phyloP scores from a whole-genome alignment of 2,888 invertebrate species.

The Callimorpha dominula region DNA sequence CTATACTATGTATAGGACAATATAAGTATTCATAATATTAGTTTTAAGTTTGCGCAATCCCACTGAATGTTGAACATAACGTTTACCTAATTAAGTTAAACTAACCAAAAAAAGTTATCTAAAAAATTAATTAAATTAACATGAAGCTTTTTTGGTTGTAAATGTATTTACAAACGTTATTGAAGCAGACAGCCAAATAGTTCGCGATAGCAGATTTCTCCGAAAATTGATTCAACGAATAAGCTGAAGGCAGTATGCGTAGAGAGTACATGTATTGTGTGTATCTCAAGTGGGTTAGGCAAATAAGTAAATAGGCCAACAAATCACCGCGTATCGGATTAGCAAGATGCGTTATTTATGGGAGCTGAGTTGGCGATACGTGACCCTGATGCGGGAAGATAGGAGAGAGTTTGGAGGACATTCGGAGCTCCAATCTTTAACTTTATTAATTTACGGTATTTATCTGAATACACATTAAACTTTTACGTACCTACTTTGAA shows the following conservation, averaged over 20 bases:
- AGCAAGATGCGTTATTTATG: conserved; percentile 82
- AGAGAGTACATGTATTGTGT: conserved; percentile 30
- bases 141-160: background rate
- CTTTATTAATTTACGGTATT: background rate
- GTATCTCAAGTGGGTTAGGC: conserved; percentile 58
- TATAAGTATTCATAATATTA: no score
- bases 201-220: conserved; percentile 13
- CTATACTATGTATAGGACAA: no score
- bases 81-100: no score
- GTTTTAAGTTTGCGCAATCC: no score
- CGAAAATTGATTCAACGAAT: conserved; percentile 38
- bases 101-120: no score
- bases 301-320: conserved; percentile 80
- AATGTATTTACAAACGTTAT: conserved; percentile 2
- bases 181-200: conserved; percentile 14
- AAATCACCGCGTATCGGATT: conserved; percentile 83
- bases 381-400: conserved; percentile 37
- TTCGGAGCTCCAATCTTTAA: background rate
- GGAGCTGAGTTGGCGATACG: conserved; percentile 70
- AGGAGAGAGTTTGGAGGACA: background rate
- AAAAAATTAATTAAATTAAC: background rate
- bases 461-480: background rate
- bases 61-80: no score
- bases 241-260: conserved; percentile 29
- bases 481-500: no score